Base-by-base conservation (phyloP, 2,113 vertebrate genomes). In the Caranx melampygus region DNA sequence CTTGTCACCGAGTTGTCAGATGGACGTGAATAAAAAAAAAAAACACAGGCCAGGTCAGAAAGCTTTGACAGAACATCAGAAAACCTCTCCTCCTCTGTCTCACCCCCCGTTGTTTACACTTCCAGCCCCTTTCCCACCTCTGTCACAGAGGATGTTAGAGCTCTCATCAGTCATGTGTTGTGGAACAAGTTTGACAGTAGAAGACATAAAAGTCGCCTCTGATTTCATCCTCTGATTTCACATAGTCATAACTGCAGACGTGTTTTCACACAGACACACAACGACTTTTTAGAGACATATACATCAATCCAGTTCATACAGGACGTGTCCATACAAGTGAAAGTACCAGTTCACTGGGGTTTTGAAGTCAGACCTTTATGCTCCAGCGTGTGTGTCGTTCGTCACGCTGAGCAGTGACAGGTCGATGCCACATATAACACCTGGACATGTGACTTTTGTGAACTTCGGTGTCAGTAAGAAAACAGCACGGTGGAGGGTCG, bases 1-100 rank as follows among this genome's bases (percentile, higher is more conserved):
- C 21, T 49, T 6, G 20, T 70, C 83, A 75, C 66, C 5, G 58
- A 82, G 9, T 20, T 78, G 82, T 87, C 66, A 73, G 58, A 59
- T 57, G 3, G 62, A 77, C 58, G 13, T 51, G 64, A 71, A 52
- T 51, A 49, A 65, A 35, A 76, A 1, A 26, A 26, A 26, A 26
- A 26, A 26, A 78, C 44, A 40, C 57, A 18, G 59, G 37, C 20
- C 33, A 45, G 37, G 55, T 62, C 34, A 37, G 18, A 69, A 52
- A 61, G 21, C 33, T 18, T 47, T 64, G 47, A 34, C 61, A 60
- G 15, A 73, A n/a, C 74, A 37, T 78, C 45, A 63, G 20, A 71
- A 57, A 2, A 58, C 33, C 21, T 0, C 6, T 16, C 0, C 67
- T 5, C 14, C 66, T 37, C 20, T 13, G 4, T 44, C 52, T 65